Percentiles rank a stretch among this genome's conserved stretches.
Evolutionary conservation across 2,888 invertebrate species (phyloP).

Genomic region (Ctena decussata): DNA sequence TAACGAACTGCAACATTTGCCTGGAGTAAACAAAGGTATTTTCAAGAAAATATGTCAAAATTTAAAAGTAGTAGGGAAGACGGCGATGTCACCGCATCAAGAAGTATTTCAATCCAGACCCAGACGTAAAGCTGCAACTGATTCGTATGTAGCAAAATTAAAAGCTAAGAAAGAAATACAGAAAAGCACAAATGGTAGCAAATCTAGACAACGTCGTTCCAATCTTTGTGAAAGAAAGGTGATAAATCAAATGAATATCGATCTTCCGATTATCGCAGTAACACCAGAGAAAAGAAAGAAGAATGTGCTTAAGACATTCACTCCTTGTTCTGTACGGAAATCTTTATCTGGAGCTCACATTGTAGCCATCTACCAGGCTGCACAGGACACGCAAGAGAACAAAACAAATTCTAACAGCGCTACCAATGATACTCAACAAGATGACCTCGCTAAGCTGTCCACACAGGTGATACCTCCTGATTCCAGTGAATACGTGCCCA

Average conservation of each 20-base stretch:
- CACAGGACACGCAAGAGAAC: neutral
- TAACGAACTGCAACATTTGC: conserved; percentile 27
- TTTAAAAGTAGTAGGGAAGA: neutral
- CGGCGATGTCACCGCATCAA: neutral
- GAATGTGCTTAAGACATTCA: neutral
- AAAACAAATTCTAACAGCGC: neutral
- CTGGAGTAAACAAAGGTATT: conserved; percentile 13
- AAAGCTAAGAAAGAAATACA: neutral
- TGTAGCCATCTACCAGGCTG: neutral
- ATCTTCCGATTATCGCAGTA: neutral
- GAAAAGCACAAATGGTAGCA: neutral
- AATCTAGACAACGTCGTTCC: no score
- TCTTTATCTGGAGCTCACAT: neutral
- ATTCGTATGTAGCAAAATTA: neutral
- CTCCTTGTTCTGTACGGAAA: neutral
- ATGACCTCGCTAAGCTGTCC: neutral
- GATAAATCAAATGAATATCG: no score
- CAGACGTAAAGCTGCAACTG: neutral
- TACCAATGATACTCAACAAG: neutral
- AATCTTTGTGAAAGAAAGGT: no score
- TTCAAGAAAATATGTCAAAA: neutral
- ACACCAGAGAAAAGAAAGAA: neutral
- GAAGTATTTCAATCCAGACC: no score
- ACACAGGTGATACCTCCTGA: neutral
- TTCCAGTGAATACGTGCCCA: neutral